phyloP scores from a whole-genome alignment of 2,113 vertebrate species.

The Rissa tridactyla region DNA sequence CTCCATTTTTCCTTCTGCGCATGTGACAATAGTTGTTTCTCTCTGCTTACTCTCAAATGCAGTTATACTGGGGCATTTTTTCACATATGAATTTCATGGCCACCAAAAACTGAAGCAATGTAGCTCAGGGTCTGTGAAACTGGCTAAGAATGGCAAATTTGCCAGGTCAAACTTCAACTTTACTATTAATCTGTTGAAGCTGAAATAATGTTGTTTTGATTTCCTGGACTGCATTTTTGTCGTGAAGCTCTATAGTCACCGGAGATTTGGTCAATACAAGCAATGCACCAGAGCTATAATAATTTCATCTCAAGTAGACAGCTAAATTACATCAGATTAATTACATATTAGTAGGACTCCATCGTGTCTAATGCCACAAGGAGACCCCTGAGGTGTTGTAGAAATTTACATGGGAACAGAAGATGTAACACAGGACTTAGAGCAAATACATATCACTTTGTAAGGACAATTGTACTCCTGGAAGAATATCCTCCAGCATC shows the following conservation, averaged over 20 bases:
- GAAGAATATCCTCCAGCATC: neutral
- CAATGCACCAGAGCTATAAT: neutral
- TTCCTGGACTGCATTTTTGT: neutral
- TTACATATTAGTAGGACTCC: neutral
- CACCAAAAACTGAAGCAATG: rapidly evolving
- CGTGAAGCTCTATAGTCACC: neutral
- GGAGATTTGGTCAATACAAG: neutral
- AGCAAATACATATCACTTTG: neutral
- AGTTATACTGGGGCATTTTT: rapidly evolving
- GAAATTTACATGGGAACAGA: neutral
- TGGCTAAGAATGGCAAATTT: neutral
- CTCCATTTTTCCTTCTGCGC: neutral
- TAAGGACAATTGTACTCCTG: neutral
- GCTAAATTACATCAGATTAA: neutral
- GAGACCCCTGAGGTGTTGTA: neutral
- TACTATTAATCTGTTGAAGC: rapidly evolving
- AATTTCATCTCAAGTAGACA: neutral
- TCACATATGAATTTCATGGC: neutral
- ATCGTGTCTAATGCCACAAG: neutral
- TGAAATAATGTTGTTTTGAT: neutral
- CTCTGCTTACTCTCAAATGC: neutral
- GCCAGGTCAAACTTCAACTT: neutral
- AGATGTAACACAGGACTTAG: neutral
- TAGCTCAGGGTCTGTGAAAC: rapidly evolving
- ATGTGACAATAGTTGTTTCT: neutral